phyloP scores from a whole-genome alignment of 2,113 vertebrate genomes.

The Pithys albifrons region DNA sequence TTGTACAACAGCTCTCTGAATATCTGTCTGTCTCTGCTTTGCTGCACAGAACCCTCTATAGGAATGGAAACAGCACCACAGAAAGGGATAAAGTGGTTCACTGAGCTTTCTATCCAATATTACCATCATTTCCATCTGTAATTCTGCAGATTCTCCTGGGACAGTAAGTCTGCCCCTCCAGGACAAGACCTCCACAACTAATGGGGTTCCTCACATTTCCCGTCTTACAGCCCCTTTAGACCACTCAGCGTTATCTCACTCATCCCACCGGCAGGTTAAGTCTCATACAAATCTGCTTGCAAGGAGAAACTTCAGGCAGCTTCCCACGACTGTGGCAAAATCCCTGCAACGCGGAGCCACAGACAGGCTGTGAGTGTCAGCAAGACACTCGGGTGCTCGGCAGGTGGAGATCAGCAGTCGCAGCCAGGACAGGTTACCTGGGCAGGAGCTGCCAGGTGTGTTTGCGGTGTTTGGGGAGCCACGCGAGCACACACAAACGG shows the following conservation, averaged over 20 bases:
- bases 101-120: not conserved
- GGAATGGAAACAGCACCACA: not conserved
- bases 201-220: not conserved
- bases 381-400: fast-evolving
- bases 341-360: not conserved
- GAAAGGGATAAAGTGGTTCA: not conserved
- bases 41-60: not conserved
- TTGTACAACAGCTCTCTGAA: not conserved
- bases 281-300: not conserved
- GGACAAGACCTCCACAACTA: fast-evolving
- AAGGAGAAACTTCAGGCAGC: not conserved
- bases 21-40: not conserved
- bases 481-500: fast-evolving
- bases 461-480: not conserved
- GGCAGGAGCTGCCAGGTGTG: not conserved
- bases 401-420: not conserved
- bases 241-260: not conserved
- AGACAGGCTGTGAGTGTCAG: not conserved
- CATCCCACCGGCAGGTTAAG: not conserved
- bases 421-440: no score
- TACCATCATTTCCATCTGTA: not conserved
- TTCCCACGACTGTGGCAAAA: not conserved
- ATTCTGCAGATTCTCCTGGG: not conserved
- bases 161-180: not conserved
- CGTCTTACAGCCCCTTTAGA: not conserved